Evolutionary conservation across 2,113 vertebrate species (phyloP).

Genomic region (Cervus canadensis): DNA sequence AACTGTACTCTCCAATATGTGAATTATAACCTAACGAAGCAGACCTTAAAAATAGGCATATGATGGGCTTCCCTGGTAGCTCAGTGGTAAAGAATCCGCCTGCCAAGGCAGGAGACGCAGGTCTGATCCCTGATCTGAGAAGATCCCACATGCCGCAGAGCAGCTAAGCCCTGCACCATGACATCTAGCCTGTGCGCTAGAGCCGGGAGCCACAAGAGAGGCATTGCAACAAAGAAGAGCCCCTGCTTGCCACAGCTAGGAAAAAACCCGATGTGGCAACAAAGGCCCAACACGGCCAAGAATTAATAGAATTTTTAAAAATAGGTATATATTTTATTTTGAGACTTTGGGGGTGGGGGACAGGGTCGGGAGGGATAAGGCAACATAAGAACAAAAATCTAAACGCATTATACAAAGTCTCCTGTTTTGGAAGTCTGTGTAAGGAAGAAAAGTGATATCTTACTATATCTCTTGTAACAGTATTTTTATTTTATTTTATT

Average conservation of each 20-base stretch:
- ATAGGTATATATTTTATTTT: not conserved
- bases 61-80: not conserved
- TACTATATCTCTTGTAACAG: not conserved
- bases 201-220: not conserved
- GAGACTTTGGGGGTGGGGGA: not conserved
- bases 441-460: slow-evolving; percentile 31
- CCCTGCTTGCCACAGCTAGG: not conserved
- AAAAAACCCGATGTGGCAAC: not conserved
- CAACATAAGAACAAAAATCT: not conserved
- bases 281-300: fast-evolving
- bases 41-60: not conserved
- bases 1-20: not conserved
- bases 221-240: not conserved
- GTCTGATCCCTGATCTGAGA: not conserved
- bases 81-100: not conserved
- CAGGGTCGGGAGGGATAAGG: not conserved
- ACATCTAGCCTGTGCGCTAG: not conserved
- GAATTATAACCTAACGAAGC: not conserved
- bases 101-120: not conserved
- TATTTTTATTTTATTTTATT: not conserved
- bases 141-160: not conserved
- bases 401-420: not conserved
- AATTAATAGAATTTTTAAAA: fast-evolving
- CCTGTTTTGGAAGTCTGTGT: slow-evolving; percentile 25
- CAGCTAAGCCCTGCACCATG: not conserved